Evolutionary conservation across 2,888 invertebrate species (phyloP), one percentile per base, ranked within the genome.

Genomic region (Trichogramma dendrolimi): DNA sequence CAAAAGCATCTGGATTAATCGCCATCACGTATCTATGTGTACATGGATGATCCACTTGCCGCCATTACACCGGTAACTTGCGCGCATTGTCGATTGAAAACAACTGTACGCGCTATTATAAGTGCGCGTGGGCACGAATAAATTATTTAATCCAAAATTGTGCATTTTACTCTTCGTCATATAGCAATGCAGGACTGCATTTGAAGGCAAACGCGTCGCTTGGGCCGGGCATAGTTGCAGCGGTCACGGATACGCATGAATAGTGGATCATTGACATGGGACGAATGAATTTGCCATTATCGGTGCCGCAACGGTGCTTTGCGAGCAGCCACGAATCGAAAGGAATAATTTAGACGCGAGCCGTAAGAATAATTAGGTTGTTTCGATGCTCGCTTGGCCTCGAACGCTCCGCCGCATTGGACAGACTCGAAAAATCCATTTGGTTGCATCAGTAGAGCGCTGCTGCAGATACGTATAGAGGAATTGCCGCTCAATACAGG

Each of bases 121-220:
- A 27, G 39, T 41, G 52, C 50, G 50, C 39, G 55, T 8, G n/a
- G 8, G 42, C 44, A 48, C 46, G 57, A 49, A 54, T 61, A 41
- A 46, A 61, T 61, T 58, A 61, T 61, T 62, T 62, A 62, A 58
- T 62, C 42, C 55, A 58, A 55, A 62, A 58, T 50, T 57, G 5
- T 11, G 42, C 8, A 46, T 27, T 27, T 27, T 27, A 27, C 27
- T 27, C 27, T 27, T 27, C 27, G 27, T 2, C 27, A 27, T 27
- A 27, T 27, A 2, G 27, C 3, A 2, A 27, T 27, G 27, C 27
- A 27, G 27, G 27, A 27, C 27, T 27, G 27, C 27, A 27, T 27
- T 27, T 27, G 27, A 27, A 27, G 27, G 27, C 27, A 2, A 27
- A 27, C 27, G 27, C 27, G 27, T 27, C 27, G 27, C 27, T 27